Evolutionary conservation across 53 echinoderm and acorn worm genomes (phyloP).

Genomic region (Astropecten irregularis): DNA sequence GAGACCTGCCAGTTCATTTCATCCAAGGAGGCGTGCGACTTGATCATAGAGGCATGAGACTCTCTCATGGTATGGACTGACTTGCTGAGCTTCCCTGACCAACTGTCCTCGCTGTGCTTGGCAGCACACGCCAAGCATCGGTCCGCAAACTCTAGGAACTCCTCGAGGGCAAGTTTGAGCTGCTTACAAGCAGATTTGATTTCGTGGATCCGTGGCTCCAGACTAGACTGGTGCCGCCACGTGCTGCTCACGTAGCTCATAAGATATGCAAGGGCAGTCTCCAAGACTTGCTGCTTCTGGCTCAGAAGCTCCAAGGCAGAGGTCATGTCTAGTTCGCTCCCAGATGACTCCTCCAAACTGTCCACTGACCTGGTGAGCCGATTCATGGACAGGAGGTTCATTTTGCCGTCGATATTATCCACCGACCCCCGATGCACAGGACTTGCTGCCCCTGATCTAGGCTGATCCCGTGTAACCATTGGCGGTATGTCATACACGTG

Average conservation of each 20-base stretch:
- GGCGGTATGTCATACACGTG: slow-evolving; percentile 97
- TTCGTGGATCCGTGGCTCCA: slow-evolving; percentile 81
- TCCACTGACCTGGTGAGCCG: slow-evolving; percentile 66
- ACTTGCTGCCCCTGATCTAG: slow-evolving; percentile 40
- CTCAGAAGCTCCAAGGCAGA: slow-evolving; percentile 88
- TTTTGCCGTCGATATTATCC: slow-evolving; percentile 52
- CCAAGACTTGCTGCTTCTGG: slow-evolving; percentile 85
- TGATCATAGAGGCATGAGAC: slow-evolving; percentile 68
- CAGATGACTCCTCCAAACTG: slow-evolving; percentile 62
- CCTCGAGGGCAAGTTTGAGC: slow-evolving; percentile 83
- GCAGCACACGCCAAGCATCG: slow-evolving; percentile 71
- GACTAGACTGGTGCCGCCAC: slow-evolving; percentile 75
- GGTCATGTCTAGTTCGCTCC: slow-evolving; percentile 76
- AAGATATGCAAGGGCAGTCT: slow-evolving; percentile 81
- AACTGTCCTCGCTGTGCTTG: slow-evolving; percentile 64
- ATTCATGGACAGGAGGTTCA: slow-evolving; percentile 53
- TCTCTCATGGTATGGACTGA: slow-evolving; percentile 65
- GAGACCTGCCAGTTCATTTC: slow-evolving; percentile 83
- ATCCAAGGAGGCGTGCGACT: slow-evolving; percentile 64
- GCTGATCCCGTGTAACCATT: slow-evolving; percentile 87
- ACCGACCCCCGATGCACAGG: slow-evolving; percentile 32
- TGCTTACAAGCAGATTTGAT: slow-evolving; percentile 91
- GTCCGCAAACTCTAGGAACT: slow-evolving; percentile 87
- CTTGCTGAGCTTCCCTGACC: slow-evolving; percentile 74
- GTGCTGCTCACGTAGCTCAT: slow-evolving; percentile 96